Base-by-base conservation (phyloP, 2,888 invertebrate species). In the Craniophora ligustri region DNA sequence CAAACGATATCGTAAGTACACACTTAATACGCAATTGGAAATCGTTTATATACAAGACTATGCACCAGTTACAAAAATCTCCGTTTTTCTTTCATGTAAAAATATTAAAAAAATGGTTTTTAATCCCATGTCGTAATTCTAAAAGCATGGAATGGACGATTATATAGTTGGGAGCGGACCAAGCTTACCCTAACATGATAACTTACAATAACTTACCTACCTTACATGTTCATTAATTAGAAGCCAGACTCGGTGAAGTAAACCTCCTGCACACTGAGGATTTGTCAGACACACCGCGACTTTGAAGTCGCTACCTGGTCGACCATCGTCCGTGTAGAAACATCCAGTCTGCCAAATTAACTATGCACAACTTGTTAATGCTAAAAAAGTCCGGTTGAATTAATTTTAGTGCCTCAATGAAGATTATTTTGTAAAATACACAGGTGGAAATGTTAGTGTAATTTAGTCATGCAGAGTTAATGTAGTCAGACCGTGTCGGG, bases 131-230 rank as follows among this genome's bases (percentile, higher is more conserved):
- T 63, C 69, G 59, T 78, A 74, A 80, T 66, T 76, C 74, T 78
- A 77, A 79, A 85, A 82, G 82, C 82, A 82, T 85, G 88, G 88
- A 86, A 85, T 84, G 88, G 84, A 84, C 84, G 82, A 81, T 79
- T 79, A 78, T 48, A 75, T 71, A 76, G 65, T 73, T 69, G 81
- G 82, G 84, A 87, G 87, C 85, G 80, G 67, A 65, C 73, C 73
- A 75, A 81, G 80, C 82, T 80, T 85, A 85, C 53, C 75, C 80
- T 85, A 82, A 61, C 76, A 72, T 64, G 72, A 79, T 81, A 76
- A 84, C 89, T 87, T 88, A 90, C 76, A 82, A 81, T 85, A 85
- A 84, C 87, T 84, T 87, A 89, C 79, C 83, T 89, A 88, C 77
- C 84, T 84, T 78, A 79, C 67, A 71, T 74, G 76, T 73, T 81